Conservation (phyloP, 2,797 vertebrate species). For the Dromococcyx pavoninus region DNA sequence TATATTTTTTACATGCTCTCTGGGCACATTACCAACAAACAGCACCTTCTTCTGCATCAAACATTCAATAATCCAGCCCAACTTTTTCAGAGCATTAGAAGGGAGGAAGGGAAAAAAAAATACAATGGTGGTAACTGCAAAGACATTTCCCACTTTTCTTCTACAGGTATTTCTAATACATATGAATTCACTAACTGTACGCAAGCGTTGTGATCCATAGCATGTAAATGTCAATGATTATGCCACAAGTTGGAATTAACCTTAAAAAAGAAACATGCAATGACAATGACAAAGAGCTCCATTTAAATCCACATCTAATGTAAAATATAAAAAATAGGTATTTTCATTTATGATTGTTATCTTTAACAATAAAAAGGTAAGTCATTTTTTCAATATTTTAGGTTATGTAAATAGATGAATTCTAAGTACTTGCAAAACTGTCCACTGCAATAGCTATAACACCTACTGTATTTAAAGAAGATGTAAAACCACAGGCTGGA, state of each 20-base stretch:
- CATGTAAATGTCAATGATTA: conserved; percentile 33
- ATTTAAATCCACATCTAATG: neutral
- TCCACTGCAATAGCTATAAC: neutral
- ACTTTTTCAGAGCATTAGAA: neutral
- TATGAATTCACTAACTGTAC: neutral
- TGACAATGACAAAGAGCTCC: neutral
- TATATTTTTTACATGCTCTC: neutral
- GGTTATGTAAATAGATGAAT: neutral
- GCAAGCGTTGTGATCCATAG: neutral
- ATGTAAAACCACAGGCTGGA: neutral
- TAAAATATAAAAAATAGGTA: neutral
- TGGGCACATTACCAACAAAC: neutral
- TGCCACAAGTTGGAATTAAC: neutral
- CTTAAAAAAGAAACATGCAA: neutral
- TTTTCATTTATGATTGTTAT: neutral
- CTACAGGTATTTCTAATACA: neutral
- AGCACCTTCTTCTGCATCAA: neutral
- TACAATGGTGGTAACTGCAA: neutral
- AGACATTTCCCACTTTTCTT: neutral
- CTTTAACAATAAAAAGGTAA: neutral
- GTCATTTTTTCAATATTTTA: neutral
- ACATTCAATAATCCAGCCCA: neutral
- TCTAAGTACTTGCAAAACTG: neutral
- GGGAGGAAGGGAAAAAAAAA: neutral
- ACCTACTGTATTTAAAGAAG: neutral